Percentiles rank a stretch among this genome's conserved stretches.
Evolutionary conservation across 2,888 invertebrate species (phyloP).

Genomic region (Cheilosia scutellata): DNA sequence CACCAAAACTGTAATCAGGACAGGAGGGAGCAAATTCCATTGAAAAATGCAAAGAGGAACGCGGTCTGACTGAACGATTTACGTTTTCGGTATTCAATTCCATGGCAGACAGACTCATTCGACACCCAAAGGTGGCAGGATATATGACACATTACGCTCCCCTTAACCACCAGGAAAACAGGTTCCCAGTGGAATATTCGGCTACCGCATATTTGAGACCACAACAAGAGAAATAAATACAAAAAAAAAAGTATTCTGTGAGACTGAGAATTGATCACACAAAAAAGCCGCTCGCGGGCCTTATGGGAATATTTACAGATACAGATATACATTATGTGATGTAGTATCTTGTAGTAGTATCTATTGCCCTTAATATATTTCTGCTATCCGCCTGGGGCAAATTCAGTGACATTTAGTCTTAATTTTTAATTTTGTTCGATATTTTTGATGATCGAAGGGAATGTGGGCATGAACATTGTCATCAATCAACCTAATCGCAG

Average conservation of each 20-base stretch:
- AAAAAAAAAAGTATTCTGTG: background rate
- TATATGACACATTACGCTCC: constrained; percentile 53
- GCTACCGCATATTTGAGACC: constrained; percentile 52
- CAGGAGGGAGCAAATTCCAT: constrained; percentile 21
- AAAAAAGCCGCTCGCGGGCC: constrained; percentile 34
- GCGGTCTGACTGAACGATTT: constrained; percentile 52
- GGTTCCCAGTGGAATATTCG: background rate
- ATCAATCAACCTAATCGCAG: constrained; percentile 78
- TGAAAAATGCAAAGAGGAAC: constrained; percentile 41
- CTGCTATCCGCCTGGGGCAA: constrained; percentile 25
- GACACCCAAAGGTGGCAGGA: constrained; percentile 64
- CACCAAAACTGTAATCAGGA: background rate
- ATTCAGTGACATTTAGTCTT: constrained; percentile 66
- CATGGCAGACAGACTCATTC: constrained; percentile 10
- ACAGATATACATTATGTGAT: background rate
- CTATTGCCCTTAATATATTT: constrained; percentile 1
- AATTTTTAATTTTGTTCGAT: constrained; percentile 56
- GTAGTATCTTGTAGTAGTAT: no score
- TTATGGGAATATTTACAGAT: background rate
- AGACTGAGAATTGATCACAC: constrained; percentile 21
- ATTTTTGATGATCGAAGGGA: constrained; percentile 57
- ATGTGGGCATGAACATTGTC: constrained; percentile 77
- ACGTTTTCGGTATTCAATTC: constrained; percentile 16
- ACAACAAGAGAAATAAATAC: background rate
- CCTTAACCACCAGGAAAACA: constrained; percentile 9